Base-by-base conservation (phyloP, 92 coral and sea anemone species). In the Porites lobata region DNA sequence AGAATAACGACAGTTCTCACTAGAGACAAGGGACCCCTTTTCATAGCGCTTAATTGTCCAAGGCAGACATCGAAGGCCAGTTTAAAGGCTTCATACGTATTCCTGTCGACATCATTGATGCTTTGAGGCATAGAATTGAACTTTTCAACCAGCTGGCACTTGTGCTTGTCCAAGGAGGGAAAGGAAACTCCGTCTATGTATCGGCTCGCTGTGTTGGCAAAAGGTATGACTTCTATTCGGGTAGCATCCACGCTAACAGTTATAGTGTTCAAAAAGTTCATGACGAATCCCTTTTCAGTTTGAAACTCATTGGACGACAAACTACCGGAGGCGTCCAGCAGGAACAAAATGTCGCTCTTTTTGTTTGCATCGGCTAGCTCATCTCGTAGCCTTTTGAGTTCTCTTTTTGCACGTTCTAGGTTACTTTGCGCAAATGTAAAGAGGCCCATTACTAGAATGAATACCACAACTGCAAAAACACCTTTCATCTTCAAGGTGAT, bases 271-370 rank as follows among this genome's bases (percentile, higher is more conserved):
- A 95, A 75, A 72, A 95, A 65, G 56, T 95, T 95, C 8, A 50
- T 84, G 64, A 95, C 65, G 63, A 95, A 95, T 65, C 77, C 69
- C 61, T 93, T 95, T 29, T 95, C 96, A 32, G 81, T 77, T 1
- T 57, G 9, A 69, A 89, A 95, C 20, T 95, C 85, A 24, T 22
- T 8, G 3, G 8, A 8, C 38, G 58, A 8, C 4, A 95, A 72
- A 80, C 96, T 93, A 65, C 98, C 95, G 14, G 98, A 95, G 13
- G 94, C 85, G 72, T 95, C 98, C 10, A 95, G 17, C 19, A 95
- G 88, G 50, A 95, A 95, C 19, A 95, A 21, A 1, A 95, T 57
- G 29, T 95, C 98, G 7, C 94, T 87, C 69, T 91, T 90, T 47
- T 81, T 72, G 10, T 91, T 68, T 18, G 79, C 71, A 14, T 29